A percentile compares a stretch with the other conserved stretches of the same genome.
Conservation (phyloP, 2,888 invertebrate genomes). For the Aporophyla lueneburgensis region DNA sequence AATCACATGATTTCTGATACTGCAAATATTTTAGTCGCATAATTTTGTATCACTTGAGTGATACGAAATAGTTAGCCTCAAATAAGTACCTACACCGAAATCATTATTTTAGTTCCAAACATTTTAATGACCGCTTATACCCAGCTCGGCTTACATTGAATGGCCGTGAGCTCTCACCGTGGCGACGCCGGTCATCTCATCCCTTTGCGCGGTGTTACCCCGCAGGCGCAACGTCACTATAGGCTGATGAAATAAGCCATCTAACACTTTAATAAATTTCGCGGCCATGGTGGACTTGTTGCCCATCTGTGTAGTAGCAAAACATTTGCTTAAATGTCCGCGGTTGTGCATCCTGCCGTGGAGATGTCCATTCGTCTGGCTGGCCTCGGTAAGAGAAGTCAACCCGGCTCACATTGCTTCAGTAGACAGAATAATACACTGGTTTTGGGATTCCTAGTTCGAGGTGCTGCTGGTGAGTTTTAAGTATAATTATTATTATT, state of each 20-base stretch:
- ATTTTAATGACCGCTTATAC: neutral
- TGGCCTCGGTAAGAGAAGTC: slow-evolving; percentile 25
- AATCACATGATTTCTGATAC: neutral
- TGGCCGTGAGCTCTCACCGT: neutral
- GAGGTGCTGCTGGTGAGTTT: slow-evolving; percentile 27
- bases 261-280: slow-evolving; percentile 23
- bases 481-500: neutral
- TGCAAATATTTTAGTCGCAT: neutral
- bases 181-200: neutral
- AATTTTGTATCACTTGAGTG: no score
- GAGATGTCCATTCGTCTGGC: slow-evolving; percentile 21
- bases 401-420: slow-evolving; percentile 29
- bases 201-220: neutral
- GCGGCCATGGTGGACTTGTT: slow-evolving; percentile 30
- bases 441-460: neutral
- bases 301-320: neutral
- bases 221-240: slow-evolving; percentile 44
- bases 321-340: neutral
- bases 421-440: neutral
- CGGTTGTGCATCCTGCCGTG: neutral
- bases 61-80: neutral
- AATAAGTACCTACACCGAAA: neutral
- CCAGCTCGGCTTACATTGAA: neutral
- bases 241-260: slow-evolving; percentile 2
- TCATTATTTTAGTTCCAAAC: neutral